These are phyloP conservation scores for Eleutherodactylus coqui DNA, from an alignment of 2,797 vertebrate species.

Conservation along the genomic window DNA sequence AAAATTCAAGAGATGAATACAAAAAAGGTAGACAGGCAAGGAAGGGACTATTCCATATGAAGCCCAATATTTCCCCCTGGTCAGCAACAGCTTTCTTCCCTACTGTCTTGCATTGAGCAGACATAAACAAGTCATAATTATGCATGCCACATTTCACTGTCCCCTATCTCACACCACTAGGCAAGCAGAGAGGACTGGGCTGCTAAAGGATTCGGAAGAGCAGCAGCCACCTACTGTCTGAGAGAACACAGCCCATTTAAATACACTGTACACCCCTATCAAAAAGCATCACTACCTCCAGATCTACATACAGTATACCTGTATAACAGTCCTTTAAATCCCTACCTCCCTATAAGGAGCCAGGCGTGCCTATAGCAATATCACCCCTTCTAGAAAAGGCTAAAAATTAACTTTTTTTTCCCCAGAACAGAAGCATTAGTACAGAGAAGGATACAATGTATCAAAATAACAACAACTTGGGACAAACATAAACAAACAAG, in stretches of 20 bases:
- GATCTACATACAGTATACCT: no score
- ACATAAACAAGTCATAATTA: conserved; percentile 54
- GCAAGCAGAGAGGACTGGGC: background rate
- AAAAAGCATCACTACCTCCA: no score
- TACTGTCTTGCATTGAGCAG: background rate
- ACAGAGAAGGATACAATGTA: no score
- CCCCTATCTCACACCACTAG: conserved; percentile 21
- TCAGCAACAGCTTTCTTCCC: background rate
- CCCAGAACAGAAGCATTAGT: no score
- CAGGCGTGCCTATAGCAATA: no score
- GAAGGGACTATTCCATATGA: background rate
- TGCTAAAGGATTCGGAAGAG: background rate
- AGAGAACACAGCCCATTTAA: background rate
- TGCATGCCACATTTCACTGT: conserved; percentile 32
- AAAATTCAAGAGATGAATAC: conserved; percentile 52
- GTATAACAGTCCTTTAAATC: no score
- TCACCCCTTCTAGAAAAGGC: no score
- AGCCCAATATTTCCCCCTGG: background rate
- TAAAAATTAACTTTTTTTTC: no score
- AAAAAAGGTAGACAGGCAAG: background rate
- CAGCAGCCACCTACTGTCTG: background rate
- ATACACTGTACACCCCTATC: background rate
- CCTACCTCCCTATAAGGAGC: no score
- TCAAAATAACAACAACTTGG: background rate
- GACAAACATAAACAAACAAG: background rate